Evolutionary conservation across 2,113 vertebrate genomes (phyloP), one percentile per base, ranked within the genome.

Genomic region (Leucosticte australis): DNA sequence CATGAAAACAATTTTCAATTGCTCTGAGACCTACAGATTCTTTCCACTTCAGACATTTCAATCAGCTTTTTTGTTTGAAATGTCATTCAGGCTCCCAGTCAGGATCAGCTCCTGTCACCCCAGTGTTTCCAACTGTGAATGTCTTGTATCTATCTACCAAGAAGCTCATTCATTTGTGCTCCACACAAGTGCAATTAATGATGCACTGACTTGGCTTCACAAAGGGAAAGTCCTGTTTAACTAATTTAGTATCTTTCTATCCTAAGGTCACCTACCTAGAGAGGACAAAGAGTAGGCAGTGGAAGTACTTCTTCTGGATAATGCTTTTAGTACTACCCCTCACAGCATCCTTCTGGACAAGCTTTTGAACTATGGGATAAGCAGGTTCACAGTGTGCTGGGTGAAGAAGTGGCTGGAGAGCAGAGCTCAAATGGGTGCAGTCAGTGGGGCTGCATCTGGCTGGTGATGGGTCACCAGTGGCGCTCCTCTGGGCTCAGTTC

Each of bases 331-430:
- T 26, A 74, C 11, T 19, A 39, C 3, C 10, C 21, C 42, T 76
- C 47, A 67, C 47, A 67, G 41, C 13, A 67, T 15, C 14, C 5
- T 71, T 56, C 24, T 35, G 28, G 14, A 27, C 24, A 71, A 76
- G 28, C 0, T 59, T 47, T 10, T 62, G 24, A 76, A 6, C 44
- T n/a, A 39, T 24, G 35, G 39, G 11, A 80, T 10, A 7, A 83
- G 39, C 0, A 4, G 21, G 15, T 39, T 56, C n/a, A 37, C 8
- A 14, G 19, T 16, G 14, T 1, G 0, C 37, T 47, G 10, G 18
- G 7, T 69, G 35, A 81, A 73, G 35, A 87, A 68, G 2, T 33
- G 27, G 15, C 27, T 62, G 37, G 26, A 75, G 11, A 6, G 12
- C n/a, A 88, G 30, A 42, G 30, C 26, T 89, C 37, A 33, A 55